Evolutionary conservation across 2,113 vertebrate species (phyloP).

Genomic region (Dolichotis patagonum): DNA sequence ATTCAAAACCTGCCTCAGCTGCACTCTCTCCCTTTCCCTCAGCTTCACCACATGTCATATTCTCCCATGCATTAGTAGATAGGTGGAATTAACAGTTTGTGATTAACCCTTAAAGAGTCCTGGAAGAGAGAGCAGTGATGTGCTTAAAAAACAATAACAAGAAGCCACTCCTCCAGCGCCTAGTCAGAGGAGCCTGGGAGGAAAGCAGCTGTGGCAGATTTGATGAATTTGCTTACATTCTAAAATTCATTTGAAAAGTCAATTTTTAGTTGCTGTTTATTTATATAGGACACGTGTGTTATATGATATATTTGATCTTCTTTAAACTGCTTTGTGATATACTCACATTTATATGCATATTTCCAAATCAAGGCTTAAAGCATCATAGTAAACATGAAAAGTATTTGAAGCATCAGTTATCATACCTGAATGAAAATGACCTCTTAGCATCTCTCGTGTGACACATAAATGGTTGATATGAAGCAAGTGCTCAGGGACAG

Average conservation of each 20-base stretch:
- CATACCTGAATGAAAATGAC: not conserved
- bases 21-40: not conserved
- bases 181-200: not conserved
- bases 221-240: not conserved
- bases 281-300: not conserved
- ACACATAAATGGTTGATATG: not conserved
- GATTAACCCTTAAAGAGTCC: not conserved
- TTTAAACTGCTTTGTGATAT: not conserved
- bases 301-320: not conserved
- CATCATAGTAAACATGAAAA: not conserved
- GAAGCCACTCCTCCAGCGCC: not conserved
- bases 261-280: not conserved
- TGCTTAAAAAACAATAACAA: not conserved
- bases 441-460: not conserved
- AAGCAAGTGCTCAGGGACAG: not conserved
- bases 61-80: constrained; percentile 12
- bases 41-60: not conserved
- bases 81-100: not conserved
- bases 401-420: not conserved
- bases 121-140: not conserved
- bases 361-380: constrained; percentile 27
- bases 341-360: not conserved
- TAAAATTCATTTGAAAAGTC: not conserved
- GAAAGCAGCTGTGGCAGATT: not conserved
- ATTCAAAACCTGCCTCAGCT: not conserved